Conservation (phyloP, 2,888 invertebrate species). For the Steinernema hermaphroditum region DNA sequence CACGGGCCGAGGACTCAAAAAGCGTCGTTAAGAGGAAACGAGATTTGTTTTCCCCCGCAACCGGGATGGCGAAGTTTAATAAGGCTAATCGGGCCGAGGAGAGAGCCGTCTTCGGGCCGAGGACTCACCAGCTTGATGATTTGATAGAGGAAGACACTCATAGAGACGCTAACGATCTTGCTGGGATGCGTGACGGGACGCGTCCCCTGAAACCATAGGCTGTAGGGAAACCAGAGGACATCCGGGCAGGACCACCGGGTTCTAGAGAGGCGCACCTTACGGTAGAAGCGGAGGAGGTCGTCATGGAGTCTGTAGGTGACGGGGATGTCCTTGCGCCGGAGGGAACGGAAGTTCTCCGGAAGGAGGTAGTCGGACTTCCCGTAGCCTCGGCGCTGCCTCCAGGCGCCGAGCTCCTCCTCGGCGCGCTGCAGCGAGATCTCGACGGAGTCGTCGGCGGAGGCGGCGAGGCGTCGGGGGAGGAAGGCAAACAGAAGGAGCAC, state of each 20-base stretch:
- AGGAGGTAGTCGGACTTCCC: constrained; percentile 58
- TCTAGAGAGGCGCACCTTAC: constrained; percentile 38
- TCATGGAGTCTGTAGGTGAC: constrained; percentile 55
- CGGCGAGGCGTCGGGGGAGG: not conserved
- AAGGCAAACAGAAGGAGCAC: not conserved
- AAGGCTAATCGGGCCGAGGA: constrained; percentile 10
- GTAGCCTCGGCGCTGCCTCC: constrained; percentile 44
- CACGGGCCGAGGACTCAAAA: not conserved
- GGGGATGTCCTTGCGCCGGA: constrained; percentile 45
- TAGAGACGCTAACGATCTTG: constrained; percentile 61
- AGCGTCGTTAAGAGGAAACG: constrained; percentile 21
- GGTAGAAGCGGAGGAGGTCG: constrained; percentile 57
- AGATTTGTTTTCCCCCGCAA: constrained; percentile 19
- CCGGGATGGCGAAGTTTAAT: constrained; percentile 9
- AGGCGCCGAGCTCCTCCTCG: not conserved
- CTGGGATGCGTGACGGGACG: constrained; percentile 64
- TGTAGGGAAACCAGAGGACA: too few relatives aligned
- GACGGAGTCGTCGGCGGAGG: constrained; percentile 84
- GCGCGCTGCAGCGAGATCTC: constrained; percentile 76
- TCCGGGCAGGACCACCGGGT: too few relatives aligned
- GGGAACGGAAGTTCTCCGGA: constrained; percentile 51
- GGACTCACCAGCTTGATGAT: constrained; percentile 63
- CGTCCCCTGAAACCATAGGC: constrained; percentile 54
- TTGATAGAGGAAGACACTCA: constrained; percentile 65
- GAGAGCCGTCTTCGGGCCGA: not conserved